Base-by-base conservation (phyloP, 2,113 vertebrate genomes). In the Etheostoma cragini region DNA sequence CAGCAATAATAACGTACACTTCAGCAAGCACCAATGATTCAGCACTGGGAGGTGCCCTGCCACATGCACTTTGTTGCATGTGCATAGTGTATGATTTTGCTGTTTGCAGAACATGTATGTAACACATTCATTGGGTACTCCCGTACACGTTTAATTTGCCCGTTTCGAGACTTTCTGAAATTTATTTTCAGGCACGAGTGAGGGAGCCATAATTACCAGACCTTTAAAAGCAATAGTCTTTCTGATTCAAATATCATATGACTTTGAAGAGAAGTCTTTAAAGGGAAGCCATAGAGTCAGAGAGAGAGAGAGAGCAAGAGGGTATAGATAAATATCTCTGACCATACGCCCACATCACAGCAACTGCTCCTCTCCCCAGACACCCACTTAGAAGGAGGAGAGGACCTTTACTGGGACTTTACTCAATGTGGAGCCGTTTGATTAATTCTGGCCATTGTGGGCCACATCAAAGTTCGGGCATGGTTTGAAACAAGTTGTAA, bases 201-300 rank as follows among this genome's bases (percentile, higher is more conserved):
- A 76, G 45, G 45, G 45, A 72, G 61, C 64, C 21, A 45, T 75
- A 84, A 88, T 68, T 88, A 49, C 54, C n/a, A 30, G 86, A 49
- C 72, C 72, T 63, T 78, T 89, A 81, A 88, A 87, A 89, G 71
- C 79, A 66, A 58, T 77, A 80, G 67, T 64, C 81, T 84, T 80
- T 76, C 67, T 81, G 67, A 83, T 76, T 86, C 82, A 81, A 84
- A 86, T 80, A 81, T 63, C 69, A 77, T 45, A 50, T 69, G 78
- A 78, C 84, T 88, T 89, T 88, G 86, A 90, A 87, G 82, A 76
- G 73, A 65, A 69, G 67, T 86, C 83, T 86, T 91, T 86, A 90
- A 87, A 89, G 70, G 64, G 53, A 53, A 45, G 63, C 42, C 38
- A 5, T 30, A 38, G 38, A 21, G 22, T 22, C 63, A 49, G 46